Evolutionary conservation across 2,797 vertebrate species (phyloP), one percentile per base, ranked within the genome.

Genomic region (Lophius americanus): DNA sequence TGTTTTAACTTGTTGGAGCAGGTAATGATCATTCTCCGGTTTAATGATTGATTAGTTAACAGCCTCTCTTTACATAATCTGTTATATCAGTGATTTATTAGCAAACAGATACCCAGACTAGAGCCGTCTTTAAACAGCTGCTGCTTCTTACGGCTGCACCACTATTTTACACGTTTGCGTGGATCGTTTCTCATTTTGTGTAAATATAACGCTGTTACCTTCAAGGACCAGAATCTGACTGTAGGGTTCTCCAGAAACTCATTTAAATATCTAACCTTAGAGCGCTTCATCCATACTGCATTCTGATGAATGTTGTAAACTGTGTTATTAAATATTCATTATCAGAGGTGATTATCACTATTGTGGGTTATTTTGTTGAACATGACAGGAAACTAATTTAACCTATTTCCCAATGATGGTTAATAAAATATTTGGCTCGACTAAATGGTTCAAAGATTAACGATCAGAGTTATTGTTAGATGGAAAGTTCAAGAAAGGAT

Each of bases 31-130:
- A 44, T 8, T 41, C 6, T 42, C 13, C 14, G 14, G 38, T 69
- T 70, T 63, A 5, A 56, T 7, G 5, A 51, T 52, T 36, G 49
- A 58, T 51, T 13, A 23, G 23, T 23, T 23, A 9, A 7, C 13
- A 33, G 60, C 23, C 37, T 63, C 32, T 63, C 33, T 68, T 63
- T 60, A 13, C 36, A 8, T 39, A 10, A 35, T 52, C 12, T 10
- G 32, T 32, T 10, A 5, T 5, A 8, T 3, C 35, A 54, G 48
- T 63, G 8, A 51, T 44, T 68, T 14, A 61, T 70, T 49, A 57
- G 41, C 37, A 8, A 49, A n/a, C 10, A 37, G 44, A 65, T 7
- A 35, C 7, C 0, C 23, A 8, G 4, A 54, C 48, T 10, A 9
- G 23, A 54, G 32, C 46, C 36, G 7, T 48, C 14, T 37, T n/a